Percentiles rank a stretch among this genome's conserved stretches.
phyloP scores from a whole-genome alignment of 2,797 vertebrate species.

The Syncerus caffer region DNA sequence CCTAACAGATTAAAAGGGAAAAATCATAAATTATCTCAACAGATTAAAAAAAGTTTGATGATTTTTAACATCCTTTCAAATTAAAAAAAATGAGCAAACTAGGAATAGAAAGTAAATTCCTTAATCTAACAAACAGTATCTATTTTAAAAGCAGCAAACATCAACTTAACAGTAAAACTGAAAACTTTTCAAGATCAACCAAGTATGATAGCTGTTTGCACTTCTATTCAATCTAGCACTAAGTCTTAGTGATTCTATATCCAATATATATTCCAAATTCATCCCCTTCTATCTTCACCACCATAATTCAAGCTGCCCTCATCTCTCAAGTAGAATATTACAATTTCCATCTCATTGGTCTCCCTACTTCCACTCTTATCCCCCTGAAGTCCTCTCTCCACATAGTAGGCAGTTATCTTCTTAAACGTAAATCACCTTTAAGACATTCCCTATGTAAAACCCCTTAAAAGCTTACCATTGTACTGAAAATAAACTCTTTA shows the following conservation, averaged over 20 bases:
- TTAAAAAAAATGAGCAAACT: neutral
- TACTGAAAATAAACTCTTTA: constrained; percentile 3
- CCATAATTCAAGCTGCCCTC: neutral
- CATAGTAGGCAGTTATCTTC: neutral
- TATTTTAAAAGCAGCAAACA: neutral
- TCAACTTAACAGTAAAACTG: neutral
- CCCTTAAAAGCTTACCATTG: neutral
- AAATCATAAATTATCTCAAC: neutral
- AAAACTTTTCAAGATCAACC: neutral
- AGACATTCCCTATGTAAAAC: constrained; percentile 10
- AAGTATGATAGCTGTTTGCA: neutral
- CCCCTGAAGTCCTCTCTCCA: neutral
- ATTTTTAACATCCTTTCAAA: neutral
- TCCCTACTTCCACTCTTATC: neutral
- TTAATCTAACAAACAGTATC: neutral
- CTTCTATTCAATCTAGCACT: neutral
- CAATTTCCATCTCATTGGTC: neutral
- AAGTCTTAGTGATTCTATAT: neutral
- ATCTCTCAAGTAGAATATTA: neutral
- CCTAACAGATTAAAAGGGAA: neutral
- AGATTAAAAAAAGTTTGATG: neutral
- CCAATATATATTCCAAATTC: neutral
- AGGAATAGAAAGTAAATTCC: neutral
- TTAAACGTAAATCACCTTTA: neutral
- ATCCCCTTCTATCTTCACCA: neutral